Evolutionary conservation across 1,140 invertebrate genomes (phyloP), one percentile per base, ranked within the genome.

Genomic region (Macrosteles quadrilineatus): DNA sequence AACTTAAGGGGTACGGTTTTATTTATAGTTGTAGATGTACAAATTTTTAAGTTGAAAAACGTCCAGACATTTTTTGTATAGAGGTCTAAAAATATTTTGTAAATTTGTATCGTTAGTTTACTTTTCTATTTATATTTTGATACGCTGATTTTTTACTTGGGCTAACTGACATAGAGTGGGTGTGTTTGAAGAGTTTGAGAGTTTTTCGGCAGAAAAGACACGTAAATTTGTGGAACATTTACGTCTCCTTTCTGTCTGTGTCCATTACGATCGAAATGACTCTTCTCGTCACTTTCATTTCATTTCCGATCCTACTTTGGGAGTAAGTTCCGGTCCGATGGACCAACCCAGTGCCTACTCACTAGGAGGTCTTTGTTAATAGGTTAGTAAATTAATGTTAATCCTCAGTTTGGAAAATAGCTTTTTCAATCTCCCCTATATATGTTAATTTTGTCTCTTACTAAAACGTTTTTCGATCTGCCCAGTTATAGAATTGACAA

Each of bases 51-150:
- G 4, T 59, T 6, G 23, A 21, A 29, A 59, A 59, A 2, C 25
- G 55, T 59, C 12, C 12, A 30, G 12, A 14, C 4, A 53, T 11
- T 19, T 11, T 59, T 11, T 59, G 9, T 59, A 21, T 59, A 23
- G n/a, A 50, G 21, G 3, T n/a, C 27, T 27, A 59, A 59, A 59
- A 4, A 50, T 59, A 30, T 59, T 59, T 59, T 59, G 55, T 59
- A 59, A 59, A 59, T 9, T 2, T 59, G 27, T n/a, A n/a, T n/a
- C n/a, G n/a, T 59, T 59, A 59, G 55, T 59, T 50, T 59, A 30
- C 21, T 59, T 59, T 59, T 59, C 55, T 59, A 59, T 59, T 53
- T 30, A 59, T 59, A 59, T 59, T 59, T 59, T 59, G 55, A 59
- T 59, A 59, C 55, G 6, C 25, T 27, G 21, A 29, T 9, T 6